A percentile compares a stretch with the other conserved stretches of the same genome.
Evolutionary conservation across 2,888 invertebrate species (phyloP).

Genomic region (Euzophera pinguis): DNA sequence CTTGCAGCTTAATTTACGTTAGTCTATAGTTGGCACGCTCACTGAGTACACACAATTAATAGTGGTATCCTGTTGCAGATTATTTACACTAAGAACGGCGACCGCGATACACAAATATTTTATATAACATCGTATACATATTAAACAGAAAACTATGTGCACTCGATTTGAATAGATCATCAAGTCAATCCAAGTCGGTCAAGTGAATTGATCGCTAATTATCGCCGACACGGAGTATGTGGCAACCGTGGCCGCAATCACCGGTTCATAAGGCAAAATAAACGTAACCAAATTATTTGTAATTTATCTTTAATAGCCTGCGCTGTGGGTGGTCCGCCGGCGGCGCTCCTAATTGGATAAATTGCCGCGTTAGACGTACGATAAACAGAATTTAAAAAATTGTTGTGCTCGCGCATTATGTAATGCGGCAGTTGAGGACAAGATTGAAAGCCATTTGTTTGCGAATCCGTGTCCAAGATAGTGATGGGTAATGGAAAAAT

Average conservation of each 20-base stretch:
- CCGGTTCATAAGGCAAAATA: slow-evolving; percentile 46
- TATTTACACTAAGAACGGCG: not conserved
- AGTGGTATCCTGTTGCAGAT: not conserved
- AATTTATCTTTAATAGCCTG: slow-evolving; percentile 73
- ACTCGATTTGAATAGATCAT: slow-evolving; percentile 2
- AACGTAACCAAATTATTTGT: slow-evolving; percentile 73
- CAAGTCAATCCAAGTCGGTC: not conserved
- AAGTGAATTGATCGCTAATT: slow-evolving; percentile 9
- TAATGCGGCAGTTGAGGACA: slow-evolving; percentile 26
- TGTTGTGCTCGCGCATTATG: slow-evolving; percentile 53
- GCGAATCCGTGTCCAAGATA: not conserved
- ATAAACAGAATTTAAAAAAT: slow-evolving; percentile 74
- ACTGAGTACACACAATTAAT: slow-evolving; percentile 1
- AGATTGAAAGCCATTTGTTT: not conserved
- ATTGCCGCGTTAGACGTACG: slow-evolving; percentile 73
- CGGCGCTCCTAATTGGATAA: slow-evolving; percentile 71
- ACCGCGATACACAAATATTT: slow-evolving; percentile 4
- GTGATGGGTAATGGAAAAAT: too few relatives aligned
- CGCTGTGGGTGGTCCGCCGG: slow-evolving; percentile 65
- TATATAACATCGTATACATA: not conserved
- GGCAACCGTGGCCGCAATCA: slow-evolving; percentile 10
- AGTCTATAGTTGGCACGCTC: slow-evolving; percentile 1
- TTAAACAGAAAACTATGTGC: not conserved
- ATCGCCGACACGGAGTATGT: slow-evolving; percentile 1
- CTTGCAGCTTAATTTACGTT: slow-evolving; percentile 28